These are phyloP conservation scores for Heterotilapia buettikoferi DNA, from an alignment of 2,113 vertebrate genomes.

Conservation along the genomic window DNA sequence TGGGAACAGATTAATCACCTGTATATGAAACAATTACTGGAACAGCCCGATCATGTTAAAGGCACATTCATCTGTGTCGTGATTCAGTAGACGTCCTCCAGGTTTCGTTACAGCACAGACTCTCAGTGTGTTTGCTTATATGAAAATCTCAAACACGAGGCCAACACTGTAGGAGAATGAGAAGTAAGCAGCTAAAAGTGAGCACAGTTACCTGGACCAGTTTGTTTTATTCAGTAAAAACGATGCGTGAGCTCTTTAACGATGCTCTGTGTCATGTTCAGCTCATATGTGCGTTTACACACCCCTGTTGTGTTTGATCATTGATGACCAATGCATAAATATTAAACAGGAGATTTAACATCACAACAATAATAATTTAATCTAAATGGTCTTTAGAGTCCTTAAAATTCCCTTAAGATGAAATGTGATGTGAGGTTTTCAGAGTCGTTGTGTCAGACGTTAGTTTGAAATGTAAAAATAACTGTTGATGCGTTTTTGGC, in stretches of 20 bases:
- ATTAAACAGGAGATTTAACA: neutral
- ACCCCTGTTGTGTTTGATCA: neutral
- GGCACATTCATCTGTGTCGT: neutral
- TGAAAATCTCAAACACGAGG: neutral
- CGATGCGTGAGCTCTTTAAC: neutral
- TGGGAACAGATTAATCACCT: neutral
- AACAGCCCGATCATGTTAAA: neutral
- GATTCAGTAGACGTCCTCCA: neutral
- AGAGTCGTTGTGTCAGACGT: neutral
- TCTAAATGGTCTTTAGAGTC: fast-evolving
- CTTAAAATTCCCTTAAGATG: neutral
- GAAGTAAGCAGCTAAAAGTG: neutral
- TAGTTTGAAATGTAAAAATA: neutral
- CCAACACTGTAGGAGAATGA: neutral
- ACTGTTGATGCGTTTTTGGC: neutral
- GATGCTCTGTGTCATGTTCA: fast-evolving
- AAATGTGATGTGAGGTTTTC: neutral
- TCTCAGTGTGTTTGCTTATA: neutral
- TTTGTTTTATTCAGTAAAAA: neutral
- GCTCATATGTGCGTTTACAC: neutral
- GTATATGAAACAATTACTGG: neutral
- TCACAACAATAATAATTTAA: neutral
- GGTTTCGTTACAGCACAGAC: neutral
- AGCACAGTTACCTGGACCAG: neutral
- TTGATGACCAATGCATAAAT: neutral